These are phyloP conservation scores for Spodoptera litura DNA, from an alignment of 1,140 invertebrate genomes.

Conservation along the genomic window DNA sequence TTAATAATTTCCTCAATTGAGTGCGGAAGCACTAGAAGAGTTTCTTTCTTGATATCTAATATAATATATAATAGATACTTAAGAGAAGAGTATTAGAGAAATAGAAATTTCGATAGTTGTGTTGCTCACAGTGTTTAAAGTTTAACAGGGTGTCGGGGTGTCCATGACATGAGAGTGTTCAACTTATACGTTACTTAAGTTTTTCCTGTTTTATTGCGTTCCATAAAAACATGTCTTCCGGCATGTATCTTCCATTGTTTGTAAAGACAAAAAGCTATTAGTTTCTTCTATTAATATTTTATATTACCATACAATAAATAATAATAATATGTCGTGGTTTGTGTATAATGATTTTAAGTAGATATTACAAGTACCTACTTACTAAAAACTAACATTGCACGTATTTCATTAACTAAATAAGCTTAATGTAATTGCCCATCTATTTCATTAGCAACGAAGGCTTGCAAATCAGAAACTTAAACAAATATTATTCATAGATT, in stretches of 20 bases:
- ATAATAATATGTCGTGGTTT: background rate
- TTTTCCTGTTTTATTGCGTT: conserved; percentile 9
- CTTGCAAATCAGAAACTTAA: too few species aligned
- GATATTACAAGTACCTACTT: background rate
- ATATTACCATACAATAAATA: background rate
- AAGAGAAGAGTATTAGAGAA: too few species aligned
- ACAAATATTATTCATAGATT: too few species aligned
- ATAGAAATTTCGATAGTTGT: background rate
- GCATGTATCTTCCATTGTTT: conserved; percentile 22
- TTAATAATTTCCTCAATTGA: conserved; percentile 3
- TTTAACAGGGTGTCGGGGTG: background rate
- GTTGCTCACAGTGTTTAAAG: background rate
- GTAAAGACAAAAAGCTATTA: conserved; percentile 22
- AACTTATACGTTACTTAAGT: background rate
- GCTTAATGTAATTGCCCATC: too few species aligned
- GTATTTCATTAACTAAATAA: too few species aligned
- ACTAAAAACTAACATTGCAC: background rate
- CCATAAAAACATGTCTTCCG: conserved; percentile 15
- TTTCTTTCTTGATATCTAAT: too few species aligned
- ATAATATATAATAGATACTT: too few species aligned
- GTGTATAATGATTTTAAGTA: background rate
- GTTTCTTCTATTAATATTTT: conserved; percentile 20
- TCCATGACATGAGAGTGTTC: background rate
- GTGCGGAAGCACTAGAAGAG: too few species aligned
- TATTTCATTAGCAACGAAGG: too few species aligned